Conservation (phyloP, 2,888 invertebrate species). For the Ormyrus labotus region DNA sequence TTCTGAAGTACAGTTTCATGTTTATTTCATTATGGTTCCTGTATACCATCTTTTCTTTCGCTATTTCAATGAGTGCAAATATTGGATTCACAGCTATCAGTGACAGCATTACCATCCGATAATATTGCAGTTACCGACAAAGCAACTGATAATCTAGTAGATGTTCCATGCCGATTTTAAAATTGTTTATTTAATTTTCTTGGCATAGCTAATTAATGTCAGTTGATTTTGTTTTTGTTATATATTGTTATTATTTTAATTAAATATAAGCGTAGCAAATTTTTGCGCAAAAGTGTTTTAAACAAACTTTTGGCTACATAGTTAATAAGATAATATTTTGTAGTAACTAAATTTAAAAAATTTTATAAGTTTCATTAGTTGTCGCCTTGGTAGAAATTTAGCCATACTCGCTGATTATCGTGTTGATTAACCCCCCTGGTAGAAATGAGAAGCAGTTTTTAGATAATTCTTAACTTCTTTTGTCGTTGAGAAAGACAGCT, state of each 20-base stretch:
- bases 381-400: too few relatives aligned
- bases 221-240: neutral
- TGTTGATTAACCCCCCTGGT: too few relatives aligned
- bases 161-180: neutral
- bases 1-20: slow-evolving; percentile 60
- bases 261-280: too few relatives aligned
- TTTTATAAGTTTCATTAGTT: too few relatives aligned
- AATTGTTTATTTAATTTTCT: neutral
- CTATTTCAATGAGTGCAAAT: slow-evolving; percentile 9
- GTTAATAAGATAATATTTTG: too few relatives aligned
- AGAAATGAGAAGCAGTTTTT: too few relatives aligned
- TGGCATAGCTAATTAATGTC: neutral
- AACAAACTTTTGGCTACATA: too few relatives aligned
- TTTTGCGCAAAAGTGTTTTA: too few relatives aligned
- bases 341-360: too few relatives aligned
- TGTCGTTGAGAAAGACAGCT: too few relatives aligned
- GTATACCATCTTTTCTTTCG: slow-evolving; percentile 24
- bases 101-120: slow-evolving; percentile 35
- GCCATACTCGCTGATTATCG: too few relatives aligned
- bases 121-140: neutral
- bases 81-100: slow-evolving; percentile 28
- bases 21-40: slow-evolving; percentile 43
- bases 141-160: neutral
- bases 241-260: slow-evolving; percentile 17
- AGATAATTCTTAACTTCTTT: too few relatives aligned